Percentiles rank a stretch among this genome's conserved stretches.
Evolutionary conservation across 2,113 vertebrate genomes (phyloP).

Genomic region (Salminus brasiliensis): DNA sequence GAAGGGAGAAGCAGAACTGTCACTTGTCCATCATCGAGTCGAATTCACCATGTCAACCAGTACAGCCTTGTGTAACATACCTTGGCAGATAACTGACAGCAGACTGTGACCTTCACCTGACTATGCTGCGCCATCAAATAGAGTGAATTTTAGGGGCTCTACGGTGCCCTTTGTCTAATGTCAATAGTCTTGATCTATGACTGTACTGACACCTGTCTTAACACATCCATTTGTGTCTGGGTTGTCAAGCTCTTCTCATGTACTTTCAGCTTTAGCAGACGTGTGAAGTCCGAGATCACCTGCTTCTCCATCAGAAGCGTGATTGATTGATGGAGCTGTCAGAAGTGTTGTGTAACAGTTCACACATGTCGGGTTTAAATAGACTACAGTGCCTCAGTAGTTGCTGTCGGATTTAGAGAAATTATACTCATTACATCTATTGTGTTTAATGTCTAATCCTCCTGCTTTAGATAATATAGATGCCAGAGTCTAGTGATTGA

Average conservation of each 20-base stretch:
- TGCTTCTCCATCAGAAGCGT: slow-evolving; percentile 37
- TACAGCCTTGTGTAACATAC: slow-evolving; percentile 68
- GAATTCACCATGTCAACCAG: slow-evolving; percentile 59
- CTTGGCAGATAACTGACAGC: slow-evolving; percentile 77
- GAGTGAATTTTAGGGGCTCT: slow-evolving; percentile 62
- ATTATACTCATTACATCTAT: not conserved
- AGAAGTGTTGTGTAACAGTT: slow-evolving; percentile 38
- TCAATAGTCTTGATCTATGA: slow-evolving; percentile 75
- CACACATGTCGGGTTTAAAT: slow-evolving; percentile 28
- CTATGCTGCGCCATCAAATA: slow-evolving; percentile 68
- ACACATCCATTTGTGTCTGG: slow-evolving; percentile 71
- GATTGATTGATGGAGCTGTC: slow-evolving; percentile 53
- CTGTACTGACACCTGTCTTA: slow-evolving; percentile 74
- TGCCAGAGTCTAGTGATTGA: not conserved
- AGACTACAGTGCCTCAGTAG: slow-evolving; percentile 2
- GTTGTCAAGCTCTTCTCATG: slow-evolving; percentile 71
- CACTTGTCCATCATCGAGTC: slow-evolving; percentile 73
- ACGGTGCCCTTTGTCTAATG: slow-evolving; percentile 64
- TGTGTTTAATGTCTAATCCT: not conserved
- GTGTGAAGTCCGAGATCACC: slow-evolving; percentile 51
- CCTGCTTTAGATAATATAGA: not conserved
- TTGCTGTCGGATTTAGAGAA: slow-evolving; percentile 22
- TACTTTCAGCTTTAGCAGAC: slow-evolving; percentile 43
- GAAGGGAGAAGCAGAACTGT: slow-evolving; percentile 61
- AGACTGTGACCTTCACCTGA: slow-evolving; percentile 80